phyloP scores from a whole-genome alignment of 1,140 invertebrate species.

The Leucophenga varia region DNA sequence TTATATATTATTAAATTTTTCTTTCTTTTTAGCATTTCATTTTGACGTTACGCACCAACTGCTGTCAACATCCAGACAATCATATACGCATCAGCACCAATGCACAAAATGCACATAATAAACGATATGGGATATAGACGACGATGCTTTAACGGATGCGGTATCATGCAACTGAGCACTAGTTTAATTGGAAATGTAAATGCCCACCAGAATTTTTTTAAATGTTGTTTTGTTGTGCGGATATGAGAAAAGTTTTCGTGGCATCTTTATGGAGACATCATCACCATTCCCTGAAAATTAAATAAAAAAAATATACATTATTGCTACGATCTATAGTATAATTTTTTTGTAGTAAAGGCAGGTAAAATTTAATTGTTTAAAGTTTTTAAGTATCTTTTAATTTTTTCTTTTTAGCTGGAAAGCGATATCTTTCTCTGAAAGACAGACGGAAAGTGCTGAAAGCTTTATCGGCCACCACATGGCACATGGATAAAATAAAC shows the following conservation, averaged over 20 bases:
- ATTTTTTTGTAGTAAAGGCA: no score
- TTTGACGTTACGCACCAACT: conserved; percentile 62
- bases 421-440: no score
- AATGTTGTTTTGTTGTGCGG: conserved; percentile 32
- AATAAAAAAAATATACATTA: not conserved
- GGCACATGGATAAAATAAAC: no score
- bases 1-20: not conserved
- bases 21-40: not conserved
- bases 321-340: no score
- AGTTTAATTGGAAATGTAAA: conserved; percentile 73
- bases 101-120: conserved; percentile 83
- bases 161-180: conserved; percentile 69
- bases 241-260: conserved; percentile 36
- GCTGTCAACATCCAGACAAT: conserved; percentile 91
- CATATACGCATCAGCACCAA: conserved; percentile 80
- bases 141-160: conserved; percentile 71
- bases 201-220: conserved; percentile 67
- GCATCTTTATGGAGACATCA: conserved; percentile 23
- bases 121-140: conserved; percentile 78
- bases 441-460: no score
- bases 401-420: no score
- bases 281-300: conserved; percentile 33
- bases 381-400: no score
- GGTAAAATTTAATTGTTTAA: no score
- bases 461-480: no score